Evolutionary conservation across 2,797 vertebrate species (phyloP).

Genomic region (Tapirus indicus): DNA sequence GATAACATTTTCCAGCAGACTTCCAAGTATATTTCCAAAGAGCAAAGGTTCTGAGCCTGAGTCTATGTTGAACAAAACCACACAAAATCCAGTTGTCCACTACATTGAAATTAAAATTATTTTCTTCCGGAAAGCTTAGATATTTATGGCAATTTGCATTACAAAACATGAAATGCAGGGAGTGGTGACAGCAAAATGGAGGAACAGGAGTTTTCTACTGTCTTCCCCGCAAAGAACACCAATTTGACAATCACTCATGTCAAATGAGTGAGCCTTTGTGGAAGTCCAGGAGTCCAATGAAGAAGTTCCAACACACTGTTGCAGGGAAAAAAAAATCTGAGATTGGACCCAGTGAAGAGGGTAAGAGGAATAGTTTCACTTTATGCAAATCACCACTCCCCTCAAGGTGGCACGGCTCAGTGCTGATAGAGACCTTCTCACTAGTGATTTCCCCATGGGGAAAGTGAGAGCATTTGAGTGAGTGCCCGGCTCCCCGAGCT

Average conservation of each 20-base stretch:
- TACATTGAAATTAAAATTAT: neutral
- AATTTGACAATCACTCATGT: neutral
- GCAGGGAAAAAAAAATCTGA: neutral
- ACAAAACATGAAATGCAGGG: neutral
- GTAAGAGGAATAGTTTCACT: neutral
- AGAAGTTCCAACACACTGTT: neutral
- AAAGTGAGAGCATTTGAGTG: neutral
- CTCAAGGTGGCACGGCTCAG: neutral
- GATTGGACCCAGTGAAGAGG: neutral
- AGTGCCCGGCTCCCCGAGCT: neutral
- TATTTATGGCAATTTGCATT: neutral
- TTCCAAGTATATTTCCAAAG: neutral
- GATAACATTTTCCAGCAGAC: slow-evolving; percentile 25
- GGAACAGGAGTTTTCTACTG: neutral
- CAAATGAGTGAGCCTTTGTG: neutral
- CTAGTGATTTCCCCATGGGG: neutral
- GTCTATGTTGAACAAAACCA: neutral
- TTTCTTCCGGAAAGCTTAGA: slow-evolving; percentile 1
- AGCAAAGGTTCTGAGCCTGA: slow-evolving; percentile 9
- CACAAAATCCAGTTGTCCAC: neutral
- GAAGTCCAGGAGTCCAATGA: neutral
- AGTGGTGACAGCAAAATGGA: neutral
- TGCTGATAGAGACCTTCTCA: neutral
- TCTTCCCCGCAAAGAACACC: neutral
- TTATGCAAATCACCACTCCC: no score